A percentile compares a stretch with the other conserved stretches of the same genome.
Conservation (phyloP, 2,113 vertebrate genomes). For the Microcebus jonahi region DNA sequence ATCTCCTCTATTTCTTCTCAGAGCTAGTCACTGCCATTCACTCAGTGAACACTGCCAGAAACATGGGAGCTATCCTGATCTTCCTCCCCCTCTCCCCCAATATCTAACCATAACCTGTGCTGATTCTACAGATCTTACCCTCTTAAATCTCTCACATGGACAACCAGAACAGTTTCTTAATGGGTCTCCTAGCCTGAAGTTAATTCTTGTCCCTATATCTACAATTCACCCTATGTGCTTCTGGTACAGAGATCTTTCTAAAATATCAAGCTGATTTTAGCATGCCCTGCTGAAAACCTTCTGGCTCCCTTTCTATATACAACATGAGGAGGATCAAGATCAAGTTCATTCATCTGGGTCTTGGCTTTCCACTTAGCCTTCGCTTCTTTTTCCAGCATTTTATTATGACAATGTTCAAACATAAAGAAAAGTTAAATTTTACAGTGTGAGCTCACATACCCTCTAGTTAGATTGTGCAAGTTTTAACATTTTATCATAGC, state of each 20-base stretch:
- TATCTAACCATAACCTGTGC: no score
- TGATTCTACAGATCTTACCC: neutral
- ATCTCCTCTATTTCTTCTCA: neutral
- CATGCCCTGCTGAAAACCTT: neutral
- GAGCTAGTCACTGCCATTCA: neutral
- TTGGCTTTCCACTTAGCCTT: neutral
- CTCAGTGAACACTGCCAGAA: accelerated
- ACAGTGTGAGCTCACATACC: neutral
- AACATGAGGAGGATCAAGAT: neutral
- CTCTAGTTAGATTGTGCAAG: neutral
- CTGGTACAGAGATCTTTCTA: neutral
- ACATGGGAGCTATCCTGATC: no score
- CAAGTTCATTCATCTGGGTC: neutral
- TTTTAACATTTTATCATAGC: neutral
- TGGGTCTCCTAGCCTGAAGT: neutral
- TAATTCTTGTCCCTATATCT: neutral
- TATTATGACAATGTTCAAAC: neutral
- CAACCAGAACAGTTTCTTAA: neutral
- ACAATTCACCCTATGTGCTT: neutral
- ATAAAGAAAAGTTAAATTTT: neutral
- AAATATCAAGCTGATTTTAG: no score
- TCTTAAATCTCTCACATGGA: neutral
- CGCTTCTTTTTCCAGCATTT: neutral
- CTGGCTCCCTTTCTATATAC: neutral
- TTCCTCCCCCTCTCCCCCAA: neutral